Evolutionary conservation across 2,113 vertebrate genomes (phyloP), one percentile per base, ranked within the genome.

Genomic region (Cygnus buccinator): DNA sequence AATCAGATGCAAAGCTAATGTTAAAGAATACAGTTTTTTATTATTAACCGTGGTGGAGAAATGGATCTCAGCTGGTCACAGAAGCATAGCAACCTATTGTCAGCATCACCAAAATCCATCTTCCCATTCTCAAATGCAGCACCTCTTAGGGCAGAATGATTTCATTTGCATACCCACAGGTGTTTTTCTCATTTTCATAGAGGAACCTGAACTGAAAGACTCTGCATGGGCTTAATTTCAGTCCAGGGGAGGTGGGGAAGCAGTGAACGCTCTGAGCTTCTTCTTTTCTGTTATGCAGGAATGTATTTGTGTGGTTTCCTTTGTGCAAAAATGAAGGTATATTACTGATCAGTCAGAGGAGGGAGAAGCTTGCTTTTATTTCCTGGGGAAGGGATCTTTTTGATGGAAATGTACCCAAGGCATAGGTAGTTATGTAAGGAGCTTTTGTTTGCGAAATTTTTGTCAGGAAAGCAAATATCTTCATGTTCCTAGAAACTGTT

Each of bases 391-490:
- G 41, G 62, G 90, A 79, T 92, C 74, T 63, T 86, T 91, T 70
- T 94, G 89, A 84, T 87, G 67, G 93, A 79, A 11, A 0, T 11
- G 25, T 71, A 82, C 77, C 67, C 62, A 89, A 79, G 87, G 70
- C 80, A 92, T 2, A 0, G 1, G 19, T 76, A 26, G 65, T 93
- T 93, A 44, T 1, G 90, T 82, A 92, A 93, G 35, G 84, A 89
- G 25, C 81, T 93, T 88, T 94, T 93, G 81, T 96, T 91, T 81
- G 66, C 28, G 41, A 70, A 76, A 83, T 89, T 95, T 90, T 85
- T 97, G 66, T 95, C 67, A 59, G 93, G 75, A 95, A 91, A 91
- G 94, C 67, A 91, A 96, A 87, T 95, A 87, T n/a, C 20, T 79
- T 93, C 66, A 91, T 57, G 55, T 70, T 70, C 66, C 84, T 92